A percentile compares a stretch with the other conserved stretches of the same genome.
Evolutionary conservation across 2,113 vertebrate species (phyloP).

Genomic region (Apeltes quadracus): DNA sequence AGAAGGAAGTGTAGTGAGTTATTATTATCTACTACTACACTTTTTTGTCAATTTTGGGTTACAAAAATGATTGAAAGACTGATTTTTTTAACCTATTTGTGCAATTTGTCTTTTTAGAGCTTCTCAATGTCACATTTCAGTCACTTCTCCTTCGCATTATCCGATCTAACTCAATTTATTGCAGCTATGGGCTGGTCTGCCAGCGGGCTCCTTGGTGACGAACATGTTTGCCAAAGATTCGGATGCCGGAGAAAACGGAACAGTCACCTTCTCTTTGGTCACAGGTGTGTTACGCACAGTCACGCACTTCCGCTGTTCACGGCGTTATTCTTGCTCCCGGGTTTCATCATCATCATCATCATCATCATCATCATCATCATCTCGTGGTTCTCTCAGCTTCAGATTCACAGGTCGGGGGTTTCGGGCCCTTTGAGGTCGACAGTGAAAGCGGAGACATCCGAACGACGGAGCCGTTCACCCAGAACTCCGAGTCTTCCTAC

Average conservation of each 20-base stretch:
- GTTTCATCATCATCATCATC: too few species aligned
- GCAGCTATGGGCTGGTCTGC: slow-evolving; percentile 87
- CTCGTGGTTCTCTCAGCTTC: slow-evolving; percentile 23
- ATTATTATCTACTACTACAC: neutral
- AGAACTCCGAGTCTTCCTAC: slow-evolving; percentile 74
- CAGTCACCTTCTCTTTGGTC: slow-evolving; percentile 82
- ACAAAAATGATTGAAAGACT: neutral
- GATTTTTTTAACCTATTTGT: neutral
- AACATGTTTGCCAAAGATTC: slow-evolving; percentile 90
- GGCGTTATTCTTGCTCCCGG: too few species aligned
- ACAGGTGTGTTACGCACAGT: slow-evolving; percentile 77
- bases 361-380: too few species aligned
- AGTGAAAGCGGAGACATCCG: slow-evolving; percentile 85
- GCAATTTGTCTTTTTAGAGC: neutral
- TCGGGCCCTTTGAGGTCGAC: slow-evolving; percentile 86
- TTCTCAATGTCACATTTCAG: neutral
- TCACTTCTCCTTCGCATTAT: neutral
- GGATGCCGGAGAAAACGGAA: slow-evolving; percentile 88
- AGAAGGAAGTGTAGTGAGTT: neutral
- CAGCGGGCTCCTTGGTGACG: slow-evolving; percentile 82
- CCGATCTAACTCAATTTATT: neutral
- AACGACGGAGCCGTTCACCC: slow-evolving; percentile 78
- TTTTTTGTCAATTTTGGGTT: neutral
- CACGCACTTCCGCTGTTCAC: neutral
- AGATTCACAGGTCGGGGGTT: slow-evolving; percentile 61